Base-by-base conservation (phyloP, 2,888 invertebrate species). In the Luffia ferchaultella region DNA sequence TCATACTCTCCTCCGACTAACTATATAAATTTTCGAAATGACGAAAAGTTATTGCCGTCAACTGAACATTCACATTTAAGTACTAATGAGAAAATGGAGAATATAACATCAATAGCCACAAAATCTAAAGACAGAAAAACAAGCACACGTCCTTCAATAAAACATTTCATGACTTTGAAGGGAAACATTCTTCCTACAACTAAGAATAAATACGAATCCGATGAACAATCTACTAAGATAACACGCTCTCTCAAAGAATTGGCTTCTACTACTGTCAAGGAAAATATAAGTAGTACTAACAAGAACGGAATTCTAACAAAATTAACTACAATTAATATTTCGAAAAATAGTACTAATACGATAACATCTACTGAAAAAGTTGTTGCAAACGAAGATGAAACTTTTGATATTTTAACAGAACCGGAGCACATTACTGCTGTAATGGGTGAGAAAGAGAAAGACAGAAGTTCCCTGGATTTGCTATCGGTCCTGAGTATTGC, bases 331-430 rank as follows among this genome's bases (percentile, higher is more conserved):
- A 45, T 50, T 53, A 61, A 58, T 54, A 47, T 41, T 45, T 48
- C 40, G 2, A 20, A 40, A 18, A 45, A n/a, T n/a, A n/a, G 18
- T 18, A 20, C 41, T 18, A 41, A 20, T 16, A n/a, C 12, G 12
- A 12, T 17, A 20, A 46, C 41, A 16, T 16, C 19, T 16, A 62
- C 58, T 64, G 64, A 66, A 58, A 60, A 60, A 59, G 58, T 70
- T 58, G 76, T 75, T 47, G 76, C 76, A 50, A 70, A 70, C 71
- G 75, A 75, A 62, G 84, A 61, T 53, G 60, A 84, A 62, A 76
- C 73, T 56, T 82, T 80, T 76, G 76, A 82, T 77, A 80, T 85
- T 76, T 83, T 84, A 69, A 84, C 85, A 78, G 85, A 85, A 58
- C 85, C 85, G 54, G 85, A 85, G 65, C 85, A 84, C 63, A 85